Conservation (phyloP, 2,113 vertebrate genomes). For the Phrynosoma platyrhinos region DNA sequence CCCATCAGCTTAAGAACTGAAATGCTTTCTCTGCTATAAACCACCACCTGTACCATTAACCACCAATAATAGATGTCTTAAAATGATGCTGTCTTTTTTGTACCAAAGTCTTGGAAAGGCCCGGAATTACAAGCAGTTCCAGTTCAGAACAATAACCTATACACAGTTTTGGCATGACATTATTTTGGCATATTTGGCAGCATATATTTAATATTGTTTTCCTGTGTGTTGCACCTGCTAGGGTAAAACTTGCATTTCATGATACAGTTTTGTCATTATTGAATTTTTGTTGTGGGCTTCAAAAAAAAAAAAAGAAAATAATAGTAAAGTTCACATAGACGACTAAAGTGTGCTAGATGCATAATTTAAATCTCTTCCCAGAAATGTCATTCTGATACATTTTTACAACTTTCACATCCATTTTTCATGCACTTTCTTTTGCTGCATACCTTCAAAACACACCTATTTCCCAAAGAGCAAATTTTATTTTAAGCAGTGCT, state of each 20-base stretch:
- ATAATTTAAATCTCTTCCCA: neutral
- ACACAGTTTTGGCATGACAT: too few relatives aligned
- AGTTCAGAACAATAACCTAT: neutral
- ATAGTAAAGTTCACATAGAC: neutral
- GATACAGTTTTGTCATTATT: neutral
- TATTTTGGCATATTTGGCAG: too few relatives aligned
- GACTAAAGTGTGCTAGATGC: neutral
- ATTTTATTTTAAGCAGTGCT: neutral
- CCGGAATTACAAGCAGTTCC: neutral
- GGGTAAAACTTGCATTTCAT: neutral
- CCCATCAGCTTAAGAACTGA: too few relatives aligned
- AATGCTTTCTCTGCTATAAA: too few relatives aligned
- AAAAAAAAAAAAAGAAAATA: neutral
- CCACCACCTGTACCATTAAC: too few relatives aligned
- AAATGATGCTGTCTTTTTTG: too few relatives aligned
- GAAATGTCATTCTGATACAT: conserved; percentile 7
- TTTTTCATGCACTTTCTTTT: conserved; percentile 25
- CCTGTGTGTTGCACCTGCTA: too few relatives aligned
- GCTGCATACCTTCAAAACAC: conserved; percentile 6
- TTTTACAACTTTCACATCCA: neutral
- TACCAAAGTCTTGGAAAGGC: too few relatives aligned
- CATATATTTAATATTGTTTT: neutral
- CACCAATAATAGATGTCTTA: too few relatives aligned
- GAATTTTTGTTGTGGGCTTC: neutral
- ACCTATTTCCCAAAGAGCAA: conserved; percentile 25